Base-by-base conservation (phyloP, 1,140 invertebrate species). In the Zaprionus ornatus region DNA sequence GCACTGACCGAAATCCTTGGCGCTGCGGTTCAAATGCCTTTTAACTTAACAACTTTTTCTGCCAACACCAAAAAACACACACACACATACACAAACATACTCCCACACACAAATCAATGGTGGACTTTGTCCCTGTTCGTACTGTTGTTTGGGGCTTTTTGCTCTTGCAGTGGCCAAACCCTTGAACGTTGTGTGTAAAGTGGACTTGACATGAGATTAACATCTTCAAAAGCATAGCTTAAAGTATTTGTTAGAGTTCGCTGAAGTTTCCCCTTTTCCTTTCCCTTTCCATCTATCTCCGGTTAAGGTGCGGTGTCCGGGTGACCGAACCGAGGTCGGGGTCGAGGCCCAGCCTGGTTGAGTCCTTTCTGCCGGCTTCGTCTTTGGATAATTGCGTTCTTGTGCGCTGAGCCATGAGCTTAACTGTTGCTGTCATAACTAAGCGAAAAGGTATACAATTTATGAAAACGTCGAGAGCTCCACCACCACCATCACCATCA, bases 161-260 rank as follows among this genome's bases (percentile, higher is more conserved):
- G 67, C 56, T 65, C 45, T 35, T 63, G 59, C 52, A 60, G 48
- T 63, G 75, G 66, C 70, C 69, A 59, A 81, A 82, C 52, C 83
- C 86, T 84, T 91, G 87, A 75, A 79, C 79, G 80, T 91, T 82
- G 86, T 88, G 88, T 91, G 84, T 87, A 91, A 91, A 91, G 88
- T 91, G 88, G 87, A 88, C 88, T 91, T 91, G 88, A 88, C 80
- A 91, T 91, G 83, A 91, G 88, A 91, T 91, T 91, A 91, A 91
- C 88, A 88, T 91, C 88, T 91, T 91, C 88, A 91, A 91, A 91
- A 87, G 88, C 83, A 91, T 88, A 84, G 88, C 88, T 82, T 87
- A 91, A 80, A 91, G 83, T 90, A 90, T 90, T 90, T 90, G 88
- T 87, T 91, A 73, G 83, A 83, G 80, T 88, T 84, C 80, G 83